These are phyloP conservation scores for Caenorhabditis zanzibari DNA, from an alignment of 2,888 invertebrate genomes.

Conservation along the genomic window DNA sequence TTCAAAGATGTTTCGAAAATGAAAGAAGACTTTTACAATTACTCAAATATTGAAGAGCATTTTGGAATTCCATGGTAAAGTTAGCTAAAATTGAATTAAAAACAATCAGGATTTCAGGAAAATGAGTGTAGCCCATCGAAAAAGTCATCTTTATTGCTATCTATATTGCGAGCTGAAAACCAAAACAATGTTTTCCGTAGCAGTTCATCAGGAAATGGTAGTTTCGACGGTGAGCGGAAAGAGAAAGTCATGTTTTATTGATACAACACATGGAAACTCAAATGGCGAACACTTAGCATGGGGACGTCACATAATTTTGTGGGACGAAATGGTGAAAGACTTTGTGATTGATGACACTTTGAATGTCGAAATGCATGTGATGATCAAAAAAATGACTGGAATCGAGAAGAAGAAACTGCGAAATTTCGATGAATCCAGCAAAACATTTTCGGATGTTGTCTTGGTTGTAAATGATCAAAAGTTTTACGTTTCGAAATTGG, in stretches of 20 bases:
- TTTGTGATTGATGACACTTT: not conserved
- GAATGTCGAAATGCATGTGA: not conserved
- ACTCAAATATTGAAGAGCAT: not conserved
- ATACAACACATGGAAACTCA: too few relatives aligned
- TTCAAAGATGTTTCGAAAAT: not conserved
- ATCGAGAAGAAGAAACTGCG: not conserved
- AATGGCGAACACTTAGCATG: too few relatives aligned
- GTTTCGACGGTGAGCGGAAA: too few relatives aligned
- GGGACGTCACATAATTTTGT: not conserved
- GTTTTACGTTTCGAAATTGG: not conserved
- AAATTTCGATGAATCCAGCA: not conserved
- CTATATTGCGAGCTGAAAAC: too few relatives aligned
- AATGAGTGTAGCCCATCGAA: too few relatives aligned
- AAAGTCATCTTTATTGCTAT: too few relatives aligned
- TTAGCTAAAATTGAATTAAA: too few relatives aligned
- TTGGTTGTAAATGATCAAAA: conserved; percentile 13
- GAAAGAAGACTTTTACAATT: not conserved
- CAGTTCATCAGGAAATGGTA: too few relatives aligned
- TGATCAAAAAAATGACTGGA: not conserved
- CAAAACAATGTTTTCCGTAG: too few relatives aligned
- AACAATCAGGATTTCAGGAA: too few relatives aligned
- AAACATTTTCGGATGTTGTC: not conserved
- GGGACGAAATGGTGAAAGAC: not conserved
- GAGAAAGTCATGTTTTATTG: too few relatives aligned
- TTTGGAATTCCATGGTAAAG: not conserved